Evolutionary conservation across 2,113 vertebrate species (phyloP), one percentile per base, ranked within the genome.

Genomic region (Apodemus sylvaticus): DNA sequence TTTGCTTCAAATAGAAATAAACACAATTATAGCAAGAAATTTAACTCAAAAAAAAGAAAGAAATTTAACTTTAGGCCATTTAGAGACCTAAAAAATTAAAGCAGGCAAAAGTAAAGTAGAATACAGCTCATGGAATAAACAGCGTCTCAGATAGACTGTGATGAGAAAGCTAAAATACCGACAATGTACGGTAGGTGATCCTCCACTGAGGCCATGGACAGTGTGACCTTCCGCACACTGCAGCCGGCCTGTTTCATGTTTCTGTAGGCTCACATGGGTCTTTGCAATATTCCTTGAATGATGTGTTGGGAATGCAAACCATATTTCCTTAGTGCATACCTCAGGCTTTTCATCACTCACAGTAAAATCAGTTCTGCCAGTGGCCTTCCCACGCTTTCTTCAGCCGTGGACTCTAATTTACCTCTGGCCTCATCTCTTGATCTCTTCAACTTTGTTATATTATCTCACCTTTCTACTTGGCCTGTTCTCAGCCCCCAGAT

Each of bases 31-130:
- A 93, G 66, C 20, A 73, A 90, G 86, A 90, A 77, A 93, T 92
- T 93, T 82, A 96, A 82, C 7, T n/a, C 20, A n/a, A n/a, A n/a
- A n/a, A n/a, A n/a, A n/a, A n/a, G n/a, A n/a, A 73, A 90, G 86
- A 90, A 77, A 93, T 92, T 93, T 82, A 96, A 82, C 7, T n/a
- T 16, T 91, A 93, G 53, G 88, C 95, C 76, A 87, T 93, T 95
- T 95, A 86, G 77, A 94, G 68, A 90, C 94, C 93, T 70, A 77
- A n/a, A 95, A 96, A 94, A 86, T 76, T 29, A 58, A 71, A 93
- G 90, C 96, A 86, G 31, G 66, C n/a, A 95, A 91, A 94, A 96
- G 73, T 83, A 70, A 89, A 74, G 11, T 71, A 58, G 45, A 92
- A 16, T 73, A 22, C 55, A 64, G 36, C 90, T 74, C 82, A 82